These are phyloP conservation scores for Dynastes tityus DNA, from an alignment of 2,888 invertebrate genomes.

Conservation along the genomic window DNA sequence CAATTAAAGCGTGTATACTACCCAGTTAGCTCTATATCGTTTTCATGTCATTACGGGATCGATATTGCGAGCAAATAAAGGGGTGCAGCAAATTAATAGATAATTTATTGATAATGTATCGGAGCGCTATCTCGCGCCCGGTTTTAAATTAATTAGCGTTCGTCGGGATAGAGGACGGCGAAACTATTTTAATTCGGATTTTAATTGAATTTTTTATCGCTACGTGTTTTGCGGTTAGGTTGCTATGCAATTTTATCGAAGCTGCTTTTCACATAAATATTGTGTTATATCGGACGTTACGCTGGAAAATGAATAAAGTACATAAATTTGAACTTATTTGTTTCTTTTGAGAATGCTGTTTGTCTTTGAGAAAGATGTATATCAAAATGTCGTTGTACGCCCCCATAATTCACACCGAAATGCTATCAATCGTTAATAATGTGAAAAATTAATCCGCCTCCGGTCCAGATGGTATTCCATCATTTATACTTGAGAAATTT, in stretches of 20 bases:
- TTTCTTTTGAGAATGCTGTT: no score
- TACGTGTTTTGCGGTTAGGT: neutral
- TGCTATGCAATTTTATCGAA: neutral
- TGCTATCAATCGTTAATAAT: no score
- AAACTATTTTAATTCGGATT: constrained; percentile 1
- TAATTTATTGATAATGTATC: constrained; percentile 22
- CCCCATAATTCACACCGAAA: no score
- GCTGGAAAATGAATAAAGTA: no score
- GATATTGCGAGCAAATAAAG: neutral
- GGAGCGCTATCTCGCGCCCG: constrained; percentile 2
- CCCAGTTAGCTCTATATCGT: neutral
- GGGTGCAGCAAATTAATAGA: neutral
- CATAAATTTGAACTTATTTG: no score
- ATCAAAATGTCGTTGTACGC: no score
- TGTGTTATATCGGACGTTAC: no score
- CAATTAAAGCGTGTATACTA: constrained; percentile 2
- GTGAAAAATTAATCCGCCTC: no score
- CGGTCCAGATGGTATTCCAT: no score
- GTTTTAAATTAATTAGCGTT: constrained; percentile 13
- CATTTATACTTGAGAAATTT: no score
- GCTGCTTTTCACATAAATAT: no score
- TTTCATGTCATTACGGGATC: neutral
- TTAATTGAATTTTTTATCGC: constrained; percentile 16
- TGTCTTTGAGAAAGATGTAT: no score
- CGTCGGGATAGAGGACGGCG: neutral